These are phyloP conservation scores for Pristiophorus japonicus DNA, from an alignment of 2,113 vertebrate species.

Conservation along the genomic window DNA sequence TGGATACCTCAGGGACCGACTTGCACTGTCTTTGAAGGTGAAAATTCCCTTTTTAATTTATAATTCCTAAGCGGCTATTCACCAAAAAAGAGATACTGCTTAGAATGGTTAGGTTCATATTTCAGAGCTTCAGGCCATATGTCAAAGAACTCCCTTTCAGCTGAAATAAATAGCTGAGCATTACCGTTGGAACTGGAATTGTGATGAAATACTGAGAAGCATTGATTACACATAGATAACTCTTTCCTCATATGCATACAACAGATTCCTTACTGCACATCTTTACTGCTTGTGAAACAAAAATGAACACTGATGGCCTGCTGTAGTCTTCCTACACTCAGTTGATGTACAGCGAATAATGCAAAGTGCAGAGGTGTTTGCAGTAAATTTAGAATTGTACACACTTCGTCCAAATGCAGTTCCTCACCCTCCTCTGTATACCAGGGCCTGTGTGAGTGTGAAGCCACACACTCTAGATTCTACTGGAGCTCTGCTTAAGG, in stretches of 20 bases:
- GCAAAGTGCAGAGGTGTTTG: background rate
- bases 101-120: background rate
- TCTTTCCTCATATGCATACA: background rate
- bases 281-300: background rate
- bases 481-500: background rate
- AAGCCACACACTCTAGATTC: background rate
- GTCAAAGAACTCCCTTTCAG: background rate
- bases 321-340: background rate
- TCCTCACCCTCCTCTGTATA: background rate
- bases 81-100: background rate
- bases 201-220: background rate
- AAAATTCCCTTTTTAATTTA: background rate
- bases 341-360: background rate
- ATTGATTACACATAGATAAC: background rate
- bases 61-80: background rate
- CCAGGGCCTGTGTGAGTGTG: background rate
- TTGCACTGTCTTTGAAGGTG: constrained; percentile 81
- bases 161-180: background rate
- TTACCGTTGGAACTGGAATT: background rate
- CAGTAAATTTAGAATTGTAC: no score
- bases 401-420: background rate
- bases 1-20: constrained; percentile 72
- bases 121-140: background rate
- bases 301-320: background rate
- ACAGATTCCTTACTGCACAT: background rate